Conservation (phyloP, 2,888 invertebrate genomes). For the Mellilla xanthometata region DNA sequence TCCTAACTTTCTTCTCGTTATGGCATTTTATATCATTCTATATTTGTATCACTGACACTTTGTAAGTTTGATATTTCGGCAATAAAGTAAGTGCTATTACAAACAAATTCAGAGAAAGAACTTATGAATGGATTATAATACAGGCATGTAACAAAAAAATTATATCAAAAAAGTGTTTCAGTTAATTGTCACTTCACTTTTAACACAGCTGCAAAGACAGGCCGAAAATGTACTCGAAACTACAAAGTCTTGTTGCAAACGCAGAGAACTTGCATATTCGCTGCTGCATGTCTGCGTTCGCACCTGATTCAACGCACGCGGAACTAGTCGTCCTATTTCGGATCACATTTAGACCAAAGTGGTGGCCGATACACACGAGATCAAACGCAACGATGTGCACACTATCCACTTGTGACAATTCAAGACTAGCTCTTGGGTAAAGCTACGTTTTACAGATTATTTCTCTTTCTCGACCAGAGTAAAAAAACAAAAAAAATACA, state of each 20-base stretch:
- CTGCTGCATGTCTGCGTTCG: constrained; percentile 53
- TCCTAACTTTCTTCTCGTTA: no score
- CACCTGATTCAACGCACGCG: constrained; percentile 74
- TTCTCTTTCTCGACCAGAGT: no score
- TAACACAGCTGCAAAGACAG: background rate
- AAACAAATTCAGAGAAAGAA: no score
- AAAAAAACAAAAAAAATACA: no score
- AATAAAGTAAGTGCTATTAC: no score
- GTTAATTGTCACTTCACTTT: background rate
- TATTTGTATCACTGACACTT: no score
- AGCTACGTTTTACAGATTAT: background rate
- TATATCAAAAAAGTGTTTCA: no score
- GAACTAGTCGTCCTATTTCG: constrained; percentile 73
- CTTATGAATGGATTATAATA: no score
- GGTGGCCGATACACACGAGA: constrained; percentile 66
- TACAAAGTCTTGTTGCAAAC: constrained; percentile 9
- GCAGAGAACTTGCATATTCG: constrained; percentile 38
- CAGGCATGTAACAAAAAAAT: background rate
- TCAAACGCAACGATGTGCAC: constrained; percentile 63
- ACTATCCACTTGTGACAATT: constrained; percentile 34
- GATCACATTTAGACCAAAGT: constrained; percentile 71
- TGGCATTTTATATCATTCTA: no score
- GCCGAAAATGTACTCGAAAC: background rate
- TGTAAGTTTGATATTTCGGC: no score
- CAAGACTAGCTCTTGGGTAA: constrained; percentile 5